These are phyloP conservation scores for Rhingia rostrata DNA, from an alignment of 2,888 invertebrate genomes.

Conservation along the genomic window DNA sequence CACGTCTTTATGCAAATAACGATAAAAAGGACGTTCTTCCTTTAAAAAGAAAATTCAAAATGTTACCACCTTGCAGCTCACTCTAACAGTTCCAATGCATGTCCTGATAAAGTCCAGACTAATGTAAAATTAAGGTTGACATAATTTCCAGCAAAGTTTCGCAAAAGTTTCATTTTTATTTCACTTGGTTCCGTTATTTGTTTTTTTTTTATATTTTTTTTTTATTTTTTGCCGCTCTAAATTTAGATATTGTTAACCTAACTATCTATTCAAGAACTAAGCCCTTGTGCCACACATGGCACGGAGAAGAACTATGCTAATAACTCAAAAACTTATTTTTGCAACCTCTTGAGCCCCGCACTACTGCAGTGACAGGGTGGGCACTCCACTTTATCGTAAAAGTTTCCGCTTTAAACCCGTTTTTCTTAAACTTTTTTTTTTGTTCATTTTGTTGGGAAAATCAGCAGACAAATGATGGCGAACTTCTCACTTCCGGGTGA, in stretches of 20 bases:
- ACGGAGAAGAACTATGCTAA: conserved; percentile 60
- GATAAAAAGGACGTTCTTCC: too few relatives aligned
- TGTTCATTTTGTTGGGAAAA: conserved; percentile 23
- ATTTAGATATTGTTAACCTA: conserved; percentile 62
- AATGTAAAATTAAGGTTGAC: conserved; percentile 65
- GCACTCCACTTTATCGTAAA: conserved; percentile 47
- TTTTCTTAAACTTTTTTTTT: conserved; percentile 3
- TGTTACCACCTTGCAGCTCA: background rate
- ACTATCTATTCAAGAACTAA: conserved; percentile 63
- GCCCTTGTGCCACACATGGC: conserved; percentile 63
- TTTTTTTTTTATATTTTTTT: conserved; percentile 15
- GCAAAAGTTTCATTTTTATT: conserved; percentile 41
- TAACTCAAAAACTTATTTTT: conserved; percentile 60
- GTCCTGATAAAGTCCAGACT: conserved; percentile 22
- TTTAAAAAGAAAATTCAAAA: conserved; percentile 27
- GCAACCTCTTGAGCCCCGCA: background rate
- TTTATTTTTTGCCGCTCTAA: conserved; percentile 3
- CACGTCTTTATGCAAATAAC: too few relatives aligned
- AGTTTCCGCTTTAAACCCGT: conserved; percentile 35
- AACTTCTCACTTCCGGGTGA: conserved; percentile 54
- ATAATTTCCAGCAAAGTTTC: conserved; percentile 50
- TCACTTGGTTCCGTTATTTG: background rate
- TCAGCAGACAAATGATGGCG: conserved; percentile 61
- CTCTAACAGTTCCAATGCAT: background rate
- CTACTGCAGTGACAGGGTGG: background rate